Evolutionary conservation across 2,888 invertebrate species (phyloP).

Genomic region (Leptinotarsa rubiginosa): DNA sequence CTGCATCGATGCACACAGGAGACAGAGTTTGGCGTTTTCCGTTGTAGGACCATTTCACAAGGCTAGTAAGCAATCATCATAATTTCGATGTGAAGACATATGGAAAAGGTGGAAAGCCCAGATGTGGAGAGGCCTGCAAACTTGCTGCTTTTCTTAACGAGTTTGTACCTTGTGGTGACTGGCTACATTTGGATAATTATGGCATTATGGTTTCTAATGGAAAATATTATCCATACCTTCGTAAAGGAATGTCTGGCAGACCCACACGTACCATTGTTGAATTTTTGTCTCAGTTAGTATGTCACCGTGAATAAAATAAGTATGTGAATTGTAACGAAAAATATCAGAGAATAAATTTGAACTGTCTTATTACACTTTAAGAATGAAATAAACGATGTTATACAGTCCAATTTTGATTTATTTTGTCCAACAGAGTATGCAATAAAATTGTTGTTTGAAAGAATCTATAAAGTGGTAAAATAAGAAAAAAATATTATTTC

Average conservation of each 20-base stretch:
- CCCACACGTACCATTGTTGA: slow-evolving; percentile 82
- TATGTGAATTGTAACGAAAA: slow-evolving; percentile 16
- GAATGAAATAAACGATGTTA: background rate
- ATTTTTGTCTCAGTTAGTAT: slow-evolving; percentile 73
- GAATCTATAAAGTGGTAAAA: no score
- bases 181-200: slow-evolving; percentile 86
- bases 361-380: slow-evolving; percentile 17
- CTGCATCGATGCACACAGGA: slow-evolving; percentile 79
- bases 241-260: slow-evolving; percentile 80
- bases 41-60: slow-evolving; percentile 78
- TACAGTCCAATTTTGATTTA: no score
- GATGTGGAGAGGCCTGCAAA: slow-evolving; percentile 76
- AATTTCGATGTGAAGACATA: slow-evolving; percentile 71
- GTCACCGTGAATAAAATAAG: slow-evolving; percentile 64
- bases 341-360: slow-evolving; percentile 16
- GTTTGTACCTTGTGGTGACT: slow-evolving; percentile 77
- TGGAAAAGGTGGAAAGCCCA: slow-evolving; percentile 65
- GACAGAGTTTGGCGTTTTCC: slow-evolving; percentile 89
- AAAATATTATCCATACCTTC: slow-evolving; percentile 71
- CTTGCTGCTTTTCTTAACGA: slow-evolving; percentile 83
- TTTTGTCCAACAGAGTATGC: no score
- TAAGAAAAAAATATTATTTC: no score
- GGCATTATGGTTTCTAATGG: slow-evolving; percentile 80
- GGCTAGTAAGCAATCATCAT: slow-evolving; percentile 68
- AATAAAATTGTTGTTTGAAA: no score